Evolutionary conservation across 2,113 vertebrate species (phyloP).

Genomic region (Sinocyclocheilus anophthalmus): DNA sequence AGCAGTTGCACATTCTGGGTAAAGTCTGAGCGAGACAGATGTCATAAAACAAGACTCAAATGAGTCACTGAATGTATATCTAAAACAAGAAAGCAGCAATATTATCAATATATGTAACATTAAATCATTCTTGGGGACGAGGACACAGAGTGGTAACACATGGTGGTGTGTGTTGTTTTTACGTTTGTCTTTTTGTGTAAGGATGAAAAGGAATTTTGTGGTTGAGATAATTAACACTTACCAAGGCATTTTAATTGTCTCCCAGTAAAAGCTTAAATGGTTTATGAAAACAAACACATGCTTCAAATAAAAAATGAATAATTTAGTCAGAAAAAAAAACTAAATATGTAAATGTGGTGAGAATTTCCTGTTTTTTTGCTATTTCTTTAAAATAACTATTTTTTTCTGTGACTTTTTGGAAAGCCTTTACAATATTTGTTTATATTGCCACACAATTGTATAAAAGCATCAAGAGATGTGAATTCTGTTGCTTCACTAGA

Average conservation of each 20-base stretch:
- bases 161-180: slow-evolving; percentile 13
- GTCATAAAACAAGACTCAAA: not conserved
- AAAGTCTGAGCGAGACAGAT: slow-evolving; percentile 10
- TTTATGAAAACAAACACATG: slow-evolving; percentile 41
- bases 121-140: not conserved
- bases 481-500: not conserved
- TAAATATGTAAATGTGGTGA: slow-evolving; percentile 21
- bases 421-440: no score
- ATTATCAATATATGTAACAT: not conserved
- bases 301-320: not conserved
- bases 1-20: slow-evolving; percentile 10
- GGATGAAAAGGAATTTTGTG: slow-evolving; percentile 46
- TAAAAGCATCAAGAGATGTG: not conserved
- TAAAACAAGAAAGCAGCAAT: not conserved
- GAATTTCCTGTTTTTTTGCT: not conserved
- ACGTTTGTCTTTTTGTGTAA: slow-evolving; percentile 5
- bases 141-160: not conserved
- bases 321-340: slow-evolving; percentile 8
- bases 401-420: not conserved
- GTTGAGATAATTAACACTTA: slow-evolving; percentile 35
- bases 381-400: not conserved
- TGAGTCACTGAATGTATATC: not conserved
- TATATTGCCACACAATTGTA: not conserved
- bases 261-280: slow-evolving; percentile 20
- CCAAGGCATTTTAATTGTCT: slow-evolving; percentile 35